These are phyloP conservation scores for Pungitius pungitius DNA, from an alignment of 2,113 vertebrate genomes.

Conservation along the genomic window DNA sequence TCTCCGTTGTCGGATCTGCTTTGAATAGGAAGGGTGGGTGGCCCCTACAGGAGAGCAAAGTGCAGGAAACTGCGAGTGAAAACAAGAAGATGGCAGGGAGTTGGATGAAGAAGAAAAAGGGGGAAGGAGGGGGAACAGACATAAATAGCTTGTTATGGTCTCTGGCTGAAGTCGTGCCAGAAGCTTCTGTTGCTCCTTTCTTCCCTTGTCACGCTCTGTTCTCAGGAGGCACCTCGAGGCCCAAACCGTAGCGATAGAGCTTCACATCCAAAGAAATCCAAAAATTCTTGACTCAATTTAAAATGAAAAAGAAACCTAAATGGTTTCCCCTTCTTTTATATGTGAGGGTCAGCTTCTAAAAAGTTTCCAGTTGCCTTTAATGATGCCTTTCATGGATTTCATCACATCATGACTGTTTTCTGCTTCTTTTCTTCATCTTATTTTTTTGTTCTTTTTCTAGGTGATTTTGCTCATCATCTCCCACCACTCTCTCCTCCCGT, in stretches of 20 bases:
- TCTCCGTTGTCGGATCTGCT: constrained; percentile 28
- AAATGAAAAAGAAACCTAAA: no score
- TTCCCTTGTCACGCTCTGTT: constrained; percentile 32
- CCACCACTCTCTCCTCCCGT: constrained; percentile 68
- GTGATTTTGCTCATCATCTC: constrained; percentile 89
- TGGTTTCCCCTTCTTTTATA: neutral
- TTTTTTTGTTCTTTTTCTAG: constrained; percentile 87
- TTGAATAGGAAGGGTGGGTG: constrained; percentile 15
- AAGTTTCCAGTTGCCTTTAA: constrained; percentile 25
- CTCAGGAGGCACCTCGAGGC: neutral
- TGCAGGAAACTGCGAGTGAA: constrained; percentile 12
- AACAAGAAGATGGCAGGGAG: neutral
- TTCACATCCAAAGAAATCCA: neutral
- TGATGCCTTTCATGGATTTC: constrained; percentile 66
- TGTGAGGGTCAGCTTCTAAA: constrained; percentile 9
- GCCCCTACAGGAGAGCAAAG: neutral
- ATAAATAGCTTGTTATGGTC: constrained; percentile 50
- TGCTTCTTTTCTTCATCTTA: constrained; percentile 62
- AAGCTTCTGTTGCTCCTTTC: constrained; percentile 43
- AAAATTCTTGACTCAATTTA: neutral
- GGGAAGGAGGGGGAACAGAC: neutral
- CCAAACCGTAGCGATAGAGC: neutral
- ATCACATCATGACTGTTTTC: constrained; percentile 73
- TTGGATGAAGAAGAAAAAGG: constrained; percentile 20
- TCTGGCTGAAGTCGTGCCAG: constrained; percentile 44